phyloP scores from a whole-genome alignment of 2,797 vertebrate species.

The Phalloptychus januarius region DNA sequence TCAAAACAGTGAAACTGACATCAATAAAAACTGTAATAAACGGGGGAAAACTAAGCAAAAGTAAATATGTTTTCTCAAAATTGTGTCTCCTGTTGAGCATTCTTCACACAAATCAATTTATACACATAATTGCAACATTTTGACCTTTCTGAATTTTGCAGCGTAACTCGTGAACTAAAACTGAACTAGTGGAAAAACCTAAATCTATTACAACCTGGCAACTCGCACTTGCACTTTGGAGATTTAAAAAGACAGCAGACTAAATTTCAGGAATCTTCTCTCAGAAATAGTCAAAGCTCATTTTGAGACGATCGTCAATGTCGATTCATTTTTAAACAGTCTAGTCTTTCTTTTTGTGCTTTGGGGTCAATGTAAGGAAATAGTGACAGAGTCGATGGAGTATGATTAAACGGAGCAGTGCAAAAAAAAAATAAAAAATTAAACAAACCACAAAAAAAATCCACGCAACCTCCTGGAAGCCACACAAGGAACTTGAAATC shows the following conservation, averaged over 20 bases:
- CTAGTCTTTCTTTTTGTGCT: slow-evolving; percentile 13
- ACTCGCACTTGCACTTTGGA: neutral
- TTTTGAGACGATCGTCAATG: neutral
- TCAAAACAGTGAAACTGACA: too few relatives aligned
- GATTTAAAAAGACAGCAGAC: neutral
- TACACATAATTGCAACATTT: too few relatives aligned
- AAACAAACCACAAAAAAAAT: neutral
- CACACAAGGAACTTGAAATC: neutral
- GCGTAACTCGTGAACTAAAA: too few relatives aligned
- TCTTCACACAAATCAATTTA: too few relatives aligned
- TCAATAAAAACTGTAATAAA: too few relatives aligned
- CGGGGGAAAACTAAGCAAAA: too few relatives aligned
- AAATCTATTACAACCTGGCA: too few relatives aligned
- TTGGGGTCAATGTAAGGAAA: slow-evolving; percentile 6
- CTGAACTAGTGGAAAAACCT: too few relatives aligned
- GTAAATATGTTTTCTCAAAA: too few relatives aligned
- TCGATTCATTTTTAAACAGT: slow-evolving; percentile 13
- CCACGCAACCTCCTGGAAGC: neutral
- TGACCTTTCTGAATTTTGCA: too few relatives aligned
- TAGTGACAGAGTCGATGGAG: slow-evolving; percentile 5
- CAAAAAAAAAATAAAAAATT: neutral
- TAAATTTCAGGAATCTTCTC: neutral
- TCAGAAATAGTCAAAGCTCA: neutral
- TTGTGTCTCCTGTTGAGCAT: too few relatives aligned
- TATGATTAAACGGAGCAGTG: neutral